phyloP scores from a whole-genome alignment of 2,888 invertebrate genomes.

The Brachyptera risi region DNA sequence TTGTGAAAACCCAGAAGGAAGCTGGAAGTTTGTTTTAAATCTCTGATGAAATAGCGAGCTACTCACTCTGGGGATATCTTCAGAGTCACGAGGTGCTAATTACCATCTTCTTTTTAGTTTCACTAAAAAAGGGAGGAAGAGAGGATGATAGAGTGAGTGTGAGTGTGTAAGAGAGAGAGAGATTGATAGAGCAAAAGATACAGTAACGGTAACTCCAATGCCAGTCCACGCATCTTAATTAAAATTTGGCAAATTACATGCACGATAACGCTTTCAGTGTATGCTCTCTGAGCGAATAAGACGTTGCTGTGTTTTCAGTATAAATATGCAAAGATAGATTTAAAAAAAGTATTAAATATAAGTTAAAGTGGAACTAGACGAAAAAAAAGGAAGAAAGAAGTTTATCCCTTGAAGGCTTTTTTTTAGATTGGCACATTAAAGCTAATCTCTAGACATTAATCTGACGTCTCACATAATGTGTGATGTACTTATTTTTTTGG shows the following conservation, averaged over 20 bases:
- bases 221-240: conserved; percentile 23
- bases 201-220: too few relatives aligned
- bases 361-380: neutral
- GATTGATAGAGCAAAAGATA: too few relatives aligned
- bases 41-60: conserved; percentile 16
- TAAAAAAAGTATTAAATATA: neutral
- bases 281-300: neutral
- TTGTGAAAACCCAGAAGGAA: too few relatives aligned
- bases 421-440: conserved; percentile 22
- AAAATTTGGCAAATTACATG: conserved; percentile 10
- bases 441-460: conserved; percentile 21
- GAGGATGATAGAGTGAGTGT: too few relatives aligned
- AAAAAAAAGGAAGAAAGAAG: neutral
- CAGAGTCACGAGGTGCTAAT: conserved; percentile 23
- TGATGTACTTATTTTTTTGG: conserved; percentile 7
- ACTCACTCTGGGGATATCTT: conserved; percentile 10
- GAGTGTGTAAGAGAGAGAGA: too few relatives aligned
- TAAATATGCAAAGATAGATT: neutral
- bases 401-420: neutral
- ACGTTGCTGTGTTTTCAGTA: neutral
- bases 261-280: neutral
- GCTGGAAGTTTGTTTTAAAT: conserved; percentile 10
- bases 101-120: conserved; percentile 17
- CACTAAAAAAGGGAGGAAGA: neutral
- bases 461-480: conserved; percentile 20